Base-by-base conservation (phyloP, 2,113 vertebrate species). In the Eleginops maclovinus region DNA sequence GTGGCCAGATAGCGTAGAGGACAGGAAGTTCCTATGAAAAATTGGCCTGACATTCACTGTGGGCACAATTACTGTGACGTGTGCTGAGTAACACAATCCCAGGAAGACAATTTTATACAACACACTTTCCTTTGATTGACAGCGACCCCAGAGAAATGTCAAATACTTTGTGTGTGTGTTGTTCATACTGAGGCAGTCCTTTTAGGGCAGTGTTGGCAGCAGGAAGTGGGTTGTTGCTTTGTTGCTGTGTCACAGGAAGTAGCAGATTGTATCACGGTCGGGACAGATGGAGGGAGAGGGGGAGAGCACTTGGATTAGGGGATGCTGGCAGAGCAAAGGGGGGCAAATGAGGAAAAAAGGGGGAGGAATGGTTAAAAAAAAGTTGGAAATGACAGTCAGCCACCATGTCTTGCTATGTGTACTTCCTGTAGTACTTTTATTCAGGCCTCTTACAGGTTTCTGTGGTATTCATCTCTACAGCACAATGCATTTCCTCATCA, bases 191-290 rank as follows among this genome's bases (percentile, higher is more conserved):
- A 71, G 63, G 56, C 75, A 62, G 53, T 72, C 94, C 93, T 92
- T 95, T 92, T 94, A 91, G 67, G 94, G 92, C 79, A 83, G 87
- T 75, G 74, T 51, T 83, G 83, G 83, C 75, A 92, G 83, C 92
- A 94, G 94, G 94, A 95, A 95, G 91, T 92, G 77, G 92, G 91
- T 51, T 89, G 88, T 76, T 79, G 84, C 78, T 79, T 78, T 68
- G 72, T 47, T 85, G 87, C 86, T 86, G 79, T 93, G 92, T 94
- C 92, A 94, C 88, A 85, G 93, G 93, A 94, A 93, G 90, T 55
- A 82, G 71, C 88, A 92, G 93, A 94, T 95, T 93, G 86, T 94
- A 93, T 94, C 92, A 84, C 31, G 60, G 84, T 77, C 31, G 53
- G 69, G 87, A 91, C 92, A 92, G 90, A 93, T 91, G 89, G 92